Evolutionary conservation across 2,888 invertebrate genomes (phyloP).

Genomic region (Eurytoma adleriae): DNA sequence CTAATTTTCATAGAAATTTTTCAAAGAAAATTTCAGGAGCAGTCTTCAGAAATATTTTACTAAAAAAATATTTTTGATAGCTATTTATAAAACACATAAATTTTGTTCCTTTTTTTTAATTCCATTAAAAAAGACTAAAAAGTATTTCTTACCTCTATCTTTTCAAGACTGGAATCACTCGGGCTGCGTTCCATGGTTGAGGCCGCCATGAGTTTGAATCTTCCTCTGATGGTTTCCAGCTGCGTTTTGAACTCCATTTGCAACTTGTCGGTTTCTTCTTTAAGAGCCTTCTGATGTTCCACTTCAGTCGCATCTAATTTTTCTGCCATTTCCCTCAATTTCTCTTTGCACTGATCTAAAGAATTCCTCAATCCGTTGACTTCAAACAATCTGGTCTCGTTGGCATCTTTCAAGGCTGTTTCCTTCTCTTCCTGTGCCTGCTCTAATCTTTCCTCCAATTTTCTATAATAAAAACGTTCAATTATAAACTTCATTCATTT

Average conservation of each 20-base stretch:
- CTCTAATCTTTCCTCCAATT: slow-evolving; percentile 67
- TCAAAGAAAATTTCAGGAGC: too few species aligned
- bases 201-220: slow-evolving; percentile 82
- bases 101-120: background rate
- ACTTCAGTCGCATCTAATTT: slow-evolving; percentile 71
- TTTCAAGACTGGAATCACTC: slow-evolving; percentile 87
- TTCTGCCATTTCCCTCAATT: slow-evolving; percentile 65
- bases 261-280: slow-evolving; percentile 84
- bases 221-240: slow-evolving; percentile 81
- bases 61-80: slow-evolving; percentile 9
- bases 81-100: background rate
- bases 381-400: slow-evolving; percentile 64
- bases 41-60: too few species aligned
- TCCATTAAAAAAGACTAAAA: slow-evolving; percentile 22
- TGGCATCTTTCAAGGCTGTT: slow-evolving; percentile 64
- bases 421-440: slow-evolving; percentile 66
- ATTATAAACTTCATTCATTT: background rate
- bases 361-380: slow-evolving; percentile 62
- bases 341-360: slow-evolving; percentile 65
- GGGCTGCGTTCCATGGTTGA: slow-evolving; percentile 86
- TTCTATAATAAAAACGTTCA: slow-evolving; percentile 50
- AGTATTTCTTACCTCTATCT: slow-evolving; percentile 78
- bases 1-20: too few species aligned
- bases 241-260: slow-evolving; percentile 86
- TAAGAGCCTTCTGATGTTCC: slow-evolving; percentile 79